These are phyloP conservation scores for Lycaon pictus DNA, from an alignment of 2,113 vertebrate genomes.

Conservation along the genomic window DNA sequence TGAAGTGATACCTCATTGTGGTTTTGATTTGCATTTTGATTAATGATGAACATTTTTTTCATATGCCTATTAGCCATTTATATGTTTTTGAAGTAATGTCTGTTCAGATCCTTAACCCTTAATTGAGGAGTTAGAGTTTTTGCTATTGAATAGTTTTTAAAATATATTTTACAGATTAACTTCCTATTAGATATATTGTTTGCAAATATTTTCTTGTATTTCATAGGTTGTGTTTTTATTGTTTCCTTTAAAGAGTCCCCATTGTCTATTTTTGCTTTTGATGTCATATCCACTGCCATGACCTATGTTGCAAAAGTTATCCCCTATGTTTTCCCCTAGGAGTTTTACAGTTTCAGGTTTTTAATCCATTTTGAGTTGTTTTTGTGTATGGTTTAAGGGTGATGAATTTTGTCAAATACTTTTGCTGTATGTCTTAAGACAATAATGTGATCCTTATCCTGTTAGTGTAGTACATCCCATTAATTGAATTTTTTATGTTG, in stretches of 20 bases:
- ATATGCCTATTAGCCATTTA: background rate
- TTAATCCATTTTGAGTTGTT: background rate
- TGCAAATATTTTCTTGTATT: constrained; percentile 10
- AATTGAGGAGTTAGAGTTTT: background rate
- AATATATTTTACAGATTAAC: background rate
- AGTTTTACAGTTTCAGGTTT: background rate
- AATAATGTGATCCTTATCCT: background rate
- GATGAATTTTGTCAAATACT: background rate
- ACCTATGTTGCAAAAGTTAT: background rate
- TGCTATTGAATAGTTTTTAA: background rate
- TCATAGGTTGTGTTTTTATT: background rate
- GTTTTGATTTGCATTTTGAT: background rate
- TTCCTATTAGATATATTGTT: background rate
- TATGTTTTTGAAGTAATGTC: background rate
- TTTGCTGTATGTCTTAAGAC: background rate
- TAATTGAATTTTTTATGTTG: background rate
- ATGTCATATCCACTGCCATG: background rate
- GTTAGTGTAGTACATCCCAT: background rate
- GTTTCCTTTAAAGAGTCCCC: background rate
- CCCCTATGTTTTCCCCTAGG: background rate
- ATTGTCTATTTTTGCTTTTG: background rate
- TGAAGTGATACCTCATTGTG: background rate
- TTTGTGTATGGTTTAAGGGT: background rate
- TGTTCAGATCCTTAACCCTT: background rate
- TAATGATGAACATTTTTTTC: background rate